Evolutionary conservation across 1,140 invertebrate genomes (phyloP).

Genomic region (Caenorhabditis inopinata): DNA sequence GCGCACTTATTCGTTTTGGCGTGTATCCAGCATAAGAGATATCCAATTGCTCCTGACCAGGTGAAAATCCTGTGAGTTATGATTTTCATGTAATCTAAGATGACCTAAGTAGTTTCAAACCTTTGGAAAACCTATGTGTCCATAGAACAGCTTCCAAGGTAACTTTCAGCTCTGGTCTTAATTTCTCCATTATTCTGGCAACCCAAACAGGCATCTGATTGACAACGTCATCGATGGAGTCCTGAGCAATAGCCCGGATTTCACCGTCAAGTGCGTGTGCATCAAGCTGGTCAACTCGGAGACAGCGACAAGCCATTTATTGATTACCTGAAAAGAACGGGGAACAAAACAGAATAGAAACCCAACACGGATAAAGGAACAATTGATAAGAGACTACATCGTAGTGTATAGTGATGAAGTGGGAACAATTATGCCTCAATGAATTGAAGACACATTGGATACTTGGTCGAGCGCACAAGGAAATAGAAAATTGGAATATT

Average conservation of each 20-base stretch:
- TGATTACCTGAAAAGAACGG: neutral
- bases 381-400: neutral
- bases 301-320: constrained; percentile 32
- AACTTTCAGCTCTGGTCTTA: constrained; percentile 21
- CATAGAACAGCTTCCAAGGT: constrained; percentile 29
- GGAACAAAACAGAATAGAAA: neutral
- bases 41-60: constrained; percentile 38
- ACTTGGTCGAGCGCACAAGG: too few relatives aligned
- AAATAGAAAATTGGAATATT: too few relatives aligned
- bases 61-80: constrained; percentile 19
- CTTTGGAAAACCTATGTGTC: constrained; percentile 4
- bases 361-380: neutral
- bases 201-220: constrained; percentile 19
- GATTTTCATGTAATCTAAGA: neutral
- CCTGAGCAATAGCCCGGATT: constrained; percentile 4
- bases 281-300: constrained; percentile 44
- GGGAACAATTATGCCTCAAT: too few relatives aligned
- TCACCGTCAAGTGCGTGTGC: constrained; percentile 39
- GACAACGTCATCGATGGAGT: constrained; percentile 1
- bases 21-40: constrained; percentile 28
- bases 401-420: neutral
- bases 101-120: neutral
- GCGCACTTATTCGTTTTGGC: neutral
- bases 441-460: too few relatives aligned
- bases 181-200: constrained; percentile 3